Evolutionary conservation across 2,888 invertebrate species (phyloP), one percentile per base, ranked within the genome.

Genomic region (Nemotelus pantherinus): DNA sequence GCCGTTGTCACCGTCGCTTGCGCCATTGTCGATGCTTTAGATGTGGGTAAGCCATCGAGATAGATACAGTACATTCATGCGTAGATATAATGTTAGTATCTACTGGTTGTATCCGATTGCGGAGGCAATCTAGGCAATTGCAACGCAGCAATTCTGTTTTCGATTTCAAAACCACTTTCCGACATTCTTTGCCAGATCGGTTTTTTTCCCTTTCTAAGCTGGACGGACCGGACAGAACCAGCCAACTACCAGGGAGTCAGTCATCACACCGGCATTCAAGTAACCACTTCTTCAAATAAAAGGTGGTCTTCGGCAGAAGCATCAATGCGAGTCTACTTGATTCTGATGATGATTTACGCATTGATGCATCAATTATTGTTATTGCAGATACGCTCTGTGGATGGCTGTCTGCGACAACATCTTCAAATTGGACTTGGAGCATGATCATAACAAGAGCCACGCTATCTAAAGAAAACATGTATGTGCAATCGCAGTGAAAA

Each of bases 141-240:
- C 55, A 55, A 47, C n/a, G 70, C 47, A 70, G 41, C 58, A 10
- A 58, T 47, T 74, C 60, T 71, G 74, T 74, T 74, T 74, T 74
- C 74, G 74, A 74, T 74, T 74, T 74, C 63, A 74, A 74, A 74
- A 74, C 74, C 60, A 74, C 74, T 74, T 74, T 74, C 74, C 74
- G 74, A 74, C 74, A 74, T 74, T 74, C 74, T 63, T 70, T 41
- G 60, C 25, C 48, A 74, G 48, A 70, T 70, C 53, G 70, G 25
- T 25, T 25, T 25, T n/a, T 25, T 25, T 25, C 25, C 25, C 25
- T 25, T 25, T 25, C 25, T 9, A 3, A 72, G 72, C 58, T 58
- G 47, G 67, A 71, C 9, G 71, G 55, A 45, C 5, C 58, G 39
- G 60, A 25, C 72, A 60, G 9, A n/a, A 2, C 25, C 25, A 25